These are phyloP conservation scores for Erpetoichthys calabaricus DNA, from an alignment of 2,797 vertebrate genomes.

Conservation along the genomic window DNA sequence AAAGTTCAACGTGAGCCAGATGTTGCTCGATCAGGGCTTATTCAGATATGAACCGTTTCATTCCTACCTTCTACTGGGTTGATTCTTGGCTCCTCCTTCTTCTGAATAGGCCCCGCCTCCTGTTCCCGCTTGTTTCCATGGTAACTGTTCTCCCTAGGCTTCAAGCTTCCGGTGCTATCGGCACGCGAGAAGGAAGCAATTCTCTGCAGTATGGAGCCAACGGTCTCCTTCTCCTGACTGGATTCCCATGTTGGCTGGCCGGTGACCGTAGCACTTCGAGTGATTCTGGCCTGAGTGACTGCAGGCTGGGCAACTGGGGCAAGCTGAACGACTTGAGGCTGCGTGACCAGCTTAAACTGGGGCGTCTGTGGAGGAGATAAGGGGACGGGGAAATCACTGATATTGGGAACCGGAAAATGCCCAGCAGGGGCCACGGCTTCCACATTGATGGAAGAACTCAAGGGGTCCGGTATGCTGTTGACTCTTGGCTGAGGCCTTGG, in stretches of 20 bases:
- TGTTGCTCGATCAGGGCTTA: too few species aligned
- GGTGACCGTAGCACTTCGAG: constrained; percentile 4
- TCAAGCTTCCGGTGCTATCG: constrained; percentile 5
- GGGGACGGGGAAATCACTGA: constrained; percentile 19
- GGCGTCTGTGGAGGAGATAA: constrained; percentile 32
- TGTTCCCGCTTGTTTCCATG: constrained; percentile 24
- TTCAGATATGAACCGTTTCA: too few species aligned
- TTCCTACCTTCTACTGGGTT: constrained; percentile 9
- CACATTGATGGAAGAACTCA: constrained; percentile 26
- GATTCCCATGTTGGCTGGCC: constrained; percentile 1
- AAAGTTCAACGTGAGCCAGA: too few species aligned
- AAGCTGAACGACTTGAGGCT: constrained; percentile 37
- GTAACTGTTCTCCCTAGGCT: neutral
- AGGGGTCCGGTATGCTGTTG: constrained; percentile 25
- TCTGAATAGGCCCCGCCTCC: constrained; percentile 7
- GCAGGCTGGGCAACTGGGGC: constrained; percentile 18
- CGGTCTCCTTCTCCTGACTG: constrained; percentile 28
- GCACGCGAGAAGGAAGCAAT: constrained; percentile 43
- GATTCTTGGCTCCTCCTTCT: neutral
- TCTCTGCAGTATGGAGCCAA: constrained; percentile 46
- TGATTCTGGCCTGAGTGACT: constrained; percentile 7
- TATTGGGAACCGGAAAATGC: constrained; percentile 25
- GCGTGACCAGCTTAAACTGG: constrained; percentile 33
- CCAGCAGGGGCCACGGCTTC: constrained; percentile 19
- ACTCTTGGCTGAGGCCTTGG: constrained; percentile 28